phyloP scores from a whole-genome alignment of 1,140 invertebrate genomes.

The Musca vetustissima region DNA sequence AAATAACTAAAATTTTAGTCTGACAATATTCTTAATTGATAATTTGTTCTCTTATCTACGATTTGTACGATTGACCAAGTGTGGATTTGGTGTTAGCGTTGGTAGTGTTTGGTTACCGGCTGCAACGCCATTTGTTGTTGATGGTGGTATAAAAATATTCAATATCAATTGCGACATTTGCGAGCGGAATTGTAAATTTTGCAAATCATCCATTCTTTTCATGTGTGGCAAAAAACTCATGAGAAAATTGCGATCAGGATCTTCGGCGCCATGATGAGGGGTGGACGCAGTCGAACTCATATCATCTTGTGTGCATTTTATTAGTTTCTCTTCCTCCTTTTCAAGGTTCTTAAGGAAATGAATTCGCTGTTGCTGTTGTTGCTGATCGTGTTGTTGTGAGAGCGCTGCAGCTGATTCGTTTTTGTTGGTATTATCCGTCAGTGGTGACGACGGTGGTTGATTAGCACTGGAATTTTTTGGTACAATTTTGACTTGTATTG shows the following conservation, averaged over 20 bases:
- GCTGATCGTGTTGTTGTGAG: neutral
- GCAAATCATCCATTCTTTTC: slow-evolving; percentile 48
- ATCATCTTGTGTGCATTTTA: slow-evolving; percentile 48
- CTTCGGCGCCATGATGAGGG: slow-evolving; percentile 41
- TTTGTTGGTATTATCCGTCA: neutral
- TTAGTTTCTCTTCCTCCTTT: slow-evolving; percentile 46
- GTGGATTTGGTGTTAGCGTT: no score
- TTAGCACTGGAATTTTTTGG: neutral
- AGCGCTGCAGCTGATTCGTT: slow-evolving; percentile 18
- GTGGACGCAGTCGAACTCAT: slow-evolving; percentile 30
- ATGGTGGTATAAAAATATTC: slow-evolving; percentile 34
- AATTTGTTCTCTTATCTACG: no score
- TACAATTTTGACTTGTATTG: neutral
- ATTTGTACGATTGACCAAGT: no score
- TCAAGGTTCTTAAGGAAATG: slow-evolving; percentile 46
- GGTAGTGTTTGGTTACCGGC: no score
- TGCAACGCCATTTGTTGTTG: no score
- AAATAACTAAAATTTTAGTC: no score
- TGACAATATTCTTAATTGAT: no score
- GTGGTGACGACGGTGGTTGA: neutral
- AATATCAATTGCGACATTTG: slow-evolving; percentile 48
- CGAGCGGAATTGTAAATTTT: slow-evolving; percentile 47
- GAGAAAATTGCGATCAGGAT: slow-evolving; percentile 50
- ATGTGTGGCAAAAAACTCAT: slow-evolving; percentile 51
- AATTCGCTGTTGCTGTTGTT: slow-evolving; percentile 48